These are phyloP conservation scores for Cyprinus carpio DNA, from an alignment of 2,113 vertebrate species.

Conservation along the genomic window DNA sequence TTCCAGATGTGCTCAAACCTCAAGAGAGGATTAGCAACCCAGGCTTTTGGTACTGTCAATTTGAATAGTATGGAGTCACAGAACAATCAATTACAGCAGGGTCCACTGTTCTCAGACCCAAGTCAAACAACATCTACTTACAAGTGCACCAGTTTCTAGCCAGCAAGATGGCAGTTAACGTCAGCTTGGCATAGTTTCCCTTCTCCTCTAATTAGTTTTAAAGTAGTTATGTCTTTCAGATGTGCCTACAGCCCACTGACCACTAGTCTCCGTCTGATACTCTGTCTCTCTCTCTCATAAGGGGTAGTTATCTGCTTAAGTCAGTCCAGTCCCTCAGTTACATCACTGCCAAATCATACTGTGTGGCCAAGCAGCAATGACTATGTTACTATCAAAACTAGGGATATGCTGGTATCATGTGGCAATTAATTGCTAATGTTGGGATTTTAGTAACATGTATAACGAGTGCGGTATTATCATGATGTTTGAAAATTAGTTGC, in stretches of 20 bases:
- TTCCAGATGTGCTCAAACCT: background rate
- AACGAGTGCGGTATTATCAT: too few species aligned
- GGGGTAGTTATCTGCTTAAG: background rate
- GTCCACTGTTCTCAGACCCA: constrained; percentile 7
- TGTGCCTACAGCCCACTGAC: background rate
- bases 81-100: background rate
- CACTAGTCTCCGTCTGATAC: background rate
- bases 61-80: constrained; percentile 24
- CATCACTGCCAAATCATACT: background rate
- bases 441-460: too few species aligned
- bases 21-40: constrained; percentile 16
- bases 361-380: background rate
- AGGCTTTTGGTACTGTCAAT: constrained; percentile 18
- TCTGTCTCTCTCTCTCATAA: background rate
- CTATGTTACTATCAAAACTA: background rate
- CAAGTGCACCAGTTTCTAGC: background rate
- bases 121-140: background rate
- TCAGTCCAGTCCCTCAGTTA: background rate
- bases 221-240: background rate
- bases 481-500: too few species aligned
- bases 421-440: too few species aligned
- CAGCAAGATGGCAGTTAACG: background rate
- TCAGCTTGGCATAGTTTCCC: background rate
- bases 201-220: background rate
- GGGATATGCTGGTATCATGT: too few species aligned